Conservation (phyloP, 2,113 vertebrate genomes). For the Rhynchomys soricoides region DNA sequence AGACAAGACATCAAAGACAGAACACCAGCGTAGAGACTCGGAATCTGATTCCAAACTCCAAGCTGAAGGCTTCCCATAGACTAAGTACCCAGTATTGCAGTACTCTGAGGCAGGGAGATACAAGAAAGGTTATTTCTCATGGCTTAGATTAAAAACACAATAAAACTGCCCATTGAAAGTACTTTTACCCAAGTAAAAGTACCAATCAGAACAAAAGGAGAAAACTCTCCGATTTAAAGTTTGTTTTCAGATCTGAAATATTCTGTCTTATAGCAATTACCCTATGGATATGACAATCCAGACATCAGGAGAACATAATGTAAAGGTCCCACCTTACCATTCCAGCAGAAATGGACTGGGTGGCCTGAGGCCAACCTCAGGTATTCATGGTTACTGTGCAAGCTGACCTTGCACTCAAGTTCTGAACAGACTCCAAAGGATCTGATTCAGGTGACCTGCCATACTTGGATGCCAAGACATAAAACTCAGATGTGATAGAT, state of each 20-base stretch:
- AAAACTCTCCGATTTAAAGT: not conserved
- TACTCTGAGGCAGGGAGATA: not conserved
- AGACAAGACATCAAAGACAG: not conserved
- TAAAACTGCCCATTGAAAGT: not conserved
- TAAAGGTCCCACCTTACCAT: not conserved
- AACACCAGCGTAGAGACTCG: not conserved
- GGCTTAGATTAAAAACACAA: not conserved
- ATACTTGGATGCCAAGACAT: not conserved
- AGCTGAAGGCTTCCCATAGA: not conserved
- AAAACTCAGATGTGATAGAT: conserved; percentile 2
- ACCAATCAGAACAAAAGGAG: not conserved
- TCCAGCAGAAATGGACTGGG: not conserved
- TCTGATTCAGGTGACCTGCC: not conserved
- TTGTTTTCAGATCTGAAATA: conserved; percentile 10
- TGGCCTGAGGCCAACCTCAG: not conserved
- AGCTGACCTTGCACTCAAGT: not conserved
- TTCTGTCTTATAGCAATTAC: not conserved
- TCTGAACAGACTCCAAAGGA: not conserved
- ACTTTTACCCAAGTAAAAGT: not conserved
- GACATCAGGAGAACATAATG: not conserved
- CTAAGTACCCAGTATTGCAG: not conserved
- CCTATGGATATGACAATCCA: not conserved
- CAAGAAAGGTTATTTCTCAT: conserved; percentile 29
- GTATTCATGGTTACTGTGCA: not conserved
- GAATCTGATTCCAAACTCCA: not conserved